Evolutionary conservation across 2,888 invertebrate species (phyloP).

Genomic region (Elegia similella): DNA sequence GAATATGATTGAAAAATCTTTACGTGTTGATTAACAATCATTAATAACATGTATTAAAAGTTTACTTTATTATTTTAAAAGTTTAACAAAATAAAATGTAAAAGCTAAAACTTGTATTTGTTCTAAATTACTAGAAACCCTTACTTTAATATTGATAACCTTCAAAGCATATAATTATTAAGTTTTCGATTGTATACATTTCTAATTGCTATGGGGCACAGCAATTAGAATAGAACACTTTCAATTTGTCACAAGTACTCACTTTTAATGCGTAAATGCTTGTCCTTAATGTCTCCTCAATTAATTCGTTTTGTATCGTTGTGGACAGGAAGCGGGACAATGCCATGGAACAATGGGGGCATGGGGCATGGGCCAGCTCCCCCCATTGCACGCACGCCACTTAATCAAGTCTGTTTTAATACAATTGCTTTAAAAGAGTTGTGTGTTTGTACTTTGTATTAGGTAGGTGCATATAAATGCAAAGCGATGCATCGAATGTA

Average conservation of each 20-base stretch:
- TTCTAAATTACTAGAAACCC: no score
- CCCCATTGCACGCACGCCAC: slow-evolving; percentile 36
- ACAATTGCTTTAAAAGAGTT: slow-evolving; percentile 2
- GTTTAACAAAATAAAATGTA: no score
- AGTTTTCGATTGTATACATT: no score
- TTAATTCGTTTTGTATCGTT: slow-evolving; percentile 34
- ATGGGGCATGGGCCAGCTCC: slow-evolving; percentile 40
- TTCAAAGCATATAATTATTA: no score
- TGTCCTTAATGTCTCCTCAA: slow-evolving; percentile 35
- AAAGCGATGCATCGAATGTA: no score
- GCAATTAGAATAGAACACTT: neutral
- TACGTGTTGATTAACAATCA: no score
- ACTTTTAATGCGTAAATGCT: slow-evolving; percentile 11
- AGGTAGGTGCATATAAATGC: neutral
- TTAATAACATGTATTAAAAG: no score
- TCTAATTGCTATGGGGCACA: neutral
- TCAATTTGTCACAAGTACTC: neutral
- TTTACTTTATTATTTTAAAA: no score
- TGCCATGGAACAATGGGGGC: slow-evolving; percentile 40
- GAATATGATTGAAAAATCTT: no score
- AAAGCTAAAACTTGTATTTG: no score
- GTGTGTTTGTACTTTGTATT: neutral
- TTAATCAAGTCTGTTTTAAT: slow-evolving; percentile 37
- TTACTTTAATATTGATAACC: no score
- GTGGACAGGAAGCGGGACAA: slow-evolving; percentile 45